Evolutionary conservation across 2,888 invertebrate species (phyloP).

Genomic region (Pristionchus exspectatus): DNA sequence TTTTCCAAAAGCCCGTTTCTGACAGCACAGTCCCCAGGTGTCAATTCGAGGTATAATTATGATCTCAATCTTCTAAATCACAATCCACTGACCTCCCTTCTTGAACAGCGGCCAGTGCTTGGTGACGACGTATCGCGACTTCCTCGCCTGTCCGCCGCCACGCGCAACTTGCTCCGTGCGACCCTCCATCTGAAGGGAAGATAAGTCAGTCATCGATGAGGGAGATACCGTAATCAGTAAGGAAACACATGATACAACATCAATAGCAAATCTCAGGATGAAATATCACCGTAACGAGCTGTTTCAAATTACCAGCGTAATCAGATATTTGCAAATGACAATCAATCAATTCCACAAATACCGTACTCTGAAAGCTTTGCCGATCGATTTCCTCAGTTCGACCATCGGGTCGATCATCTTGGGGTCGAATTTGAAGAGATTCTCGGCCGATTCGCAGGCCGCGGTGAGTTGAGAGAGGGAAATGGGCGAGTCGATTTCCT

Average conservation of each 20-base stretch:
- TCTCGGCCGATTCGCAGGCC: constrained; percentile 45
- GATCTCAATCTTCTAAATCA: no score
- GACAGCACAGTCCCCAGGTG: no score
- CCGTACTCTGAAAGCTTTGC: constrained; percentile 65
- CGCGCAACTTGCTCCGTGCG: background rate
- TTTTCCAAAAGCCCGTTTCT: no score
- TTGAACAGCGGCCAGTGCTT: constrained; percentile 61
- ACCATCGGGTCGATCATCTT: constrained; percentile 68
- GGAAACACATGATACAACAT: no score
- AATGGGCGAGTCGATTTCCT: constrained; percentile 34
- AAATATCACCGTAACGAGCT: no score
- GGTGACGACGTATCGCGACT: constrained; percentile 38
- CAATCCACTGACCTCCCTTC: constrained; percentile 55
- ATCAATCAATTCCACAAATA: no score
- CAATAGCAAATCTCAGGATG: no score
- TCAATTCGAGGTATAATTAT: no score
- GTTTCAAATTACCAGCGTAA: no score
- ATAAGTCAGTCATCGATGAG: no score
- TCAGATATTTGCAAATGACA: no score
- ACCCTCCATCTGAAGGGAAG: constrained; percentile 35
- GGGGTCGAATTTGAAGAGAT: constrained; percentile 60
- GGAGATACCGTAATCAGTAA: background rate
- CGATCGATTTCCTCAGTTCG: constrained; percentile 69
- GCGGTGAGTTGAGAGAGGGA: background rate
- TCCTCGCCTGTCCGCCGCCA: background rate